Conservation (phyloP, 53 echinoderm and acorn worm species). For the Henricia sp. region DNA sequence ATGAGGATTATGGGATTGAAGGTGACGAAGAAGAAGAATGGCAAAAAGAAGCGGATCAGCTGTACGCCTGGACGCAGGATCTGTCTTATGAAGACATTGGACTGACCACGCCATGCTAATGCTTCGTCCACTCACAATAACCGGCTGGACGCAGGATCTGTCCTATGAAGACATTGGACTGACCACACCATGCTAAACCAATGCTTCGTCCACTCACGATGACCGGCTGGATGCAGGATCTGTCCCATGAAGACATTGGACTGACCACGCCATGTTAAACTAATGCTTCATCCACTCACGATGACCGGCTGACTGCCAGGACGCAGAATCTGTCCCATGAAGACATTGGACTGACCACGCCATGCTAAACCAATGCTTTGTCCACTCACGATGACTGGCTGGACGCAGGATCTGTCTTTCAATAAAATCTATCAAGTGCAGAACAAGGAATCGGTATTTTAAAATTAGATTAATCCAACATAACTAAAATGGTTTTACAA, state of each 20-base stretch:
- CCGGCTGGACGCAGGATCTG: constrained; percentile 87
- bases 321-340: constrained; percentile 77
- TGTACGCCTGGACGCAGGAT: constrained; percentile 93
- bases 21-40: constrained; percentile 80
- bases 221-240: neutral
- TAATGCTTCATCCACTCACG: neutral
- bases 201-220: neutral
- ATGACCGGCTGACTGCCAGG: constrained; percentile 82
- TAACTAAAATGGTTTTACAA: no score
- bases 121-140: constrained; percentile 16
- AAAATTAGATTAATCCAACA: no score
- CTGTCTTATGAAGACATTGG: constrained; percentile 89
- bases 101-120: constrained; percentile 72
- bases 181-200: constrained; percentile 52
- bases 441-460: no score
- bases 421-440: no score
- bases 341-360: constrained; percentile 75
- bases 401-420: neutral
- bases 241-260: neutral
- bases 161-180: constrained; percentile 81
- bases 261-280: neutral
- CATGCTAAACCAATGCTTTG: constrained; percentile 18
- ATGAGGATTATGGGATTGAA: constrained; percentile 15
- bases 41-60: constrained; percentile 93
- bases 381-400: neutral